A percentile compares a stretch with the other conserved stretches of the same genome.
Conservation (phyloP, 35 echinoderm and acorn worm species). For the Patiria miniata region DNA sequence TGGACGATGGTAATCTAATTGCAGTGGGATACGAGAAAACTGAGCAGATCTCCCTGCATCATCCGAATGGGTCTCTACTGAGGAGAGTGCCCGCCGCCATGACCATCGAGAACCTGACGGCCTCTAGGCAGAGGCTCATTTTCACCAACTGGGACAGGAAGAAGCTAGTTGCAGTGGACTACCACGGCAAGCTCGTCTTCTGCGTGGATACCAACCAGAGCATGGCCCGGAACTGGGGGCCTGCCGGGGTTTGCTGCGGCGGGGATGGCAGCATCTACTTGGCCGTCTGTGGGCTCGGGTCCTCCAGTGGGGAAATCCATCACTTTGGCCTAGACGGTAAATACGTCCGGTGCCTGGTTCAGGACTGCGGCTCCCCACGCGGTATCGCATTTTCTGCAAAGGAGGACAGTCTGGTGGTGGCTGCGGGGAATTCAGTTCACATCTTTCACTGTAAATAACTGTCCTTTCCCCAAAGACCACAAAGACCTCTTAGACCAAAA, state of each 20-base stretch:
- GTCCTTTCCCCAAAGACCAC: no score
- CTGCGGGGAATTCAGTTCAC: background rate
- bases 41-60: background rate
- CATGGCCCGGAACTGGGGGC: background rate
- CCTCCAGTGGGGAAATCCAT: background rate
- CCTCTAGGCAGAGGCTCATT: background rate
- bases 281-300: background rate
- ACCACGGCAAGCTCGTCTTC: background rate
- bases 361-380: background rate
- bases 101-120: background rate
- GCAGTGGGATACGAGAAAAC: slow-evolving; percentile 26
- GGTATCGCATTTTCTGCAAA: background rate
- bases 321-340: background rate
- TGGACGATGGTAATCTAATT: slow-evolving; percentile 17
- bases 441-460: background rate
- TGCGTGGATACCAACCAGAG: background rate
- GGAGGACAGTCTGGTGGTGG: background rate
- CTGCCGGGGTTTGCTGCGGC: background rate
- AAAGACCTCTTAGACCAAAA: no score
- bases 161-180: background rate
- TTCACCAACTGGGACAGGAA: slow-evolving; percentile 1
- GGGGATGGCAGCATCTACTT: background rate
- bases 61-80: slow-evolving; percentile 8
- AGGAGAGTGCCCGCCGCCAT: background rate
- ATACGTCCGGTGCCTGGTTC: background rate